These are phyloP conservation scores for Malurus alboscapulatus DNA, from an alignment of 2,113 vertebrate genomes.

Conservation along the genomic window DNA sequence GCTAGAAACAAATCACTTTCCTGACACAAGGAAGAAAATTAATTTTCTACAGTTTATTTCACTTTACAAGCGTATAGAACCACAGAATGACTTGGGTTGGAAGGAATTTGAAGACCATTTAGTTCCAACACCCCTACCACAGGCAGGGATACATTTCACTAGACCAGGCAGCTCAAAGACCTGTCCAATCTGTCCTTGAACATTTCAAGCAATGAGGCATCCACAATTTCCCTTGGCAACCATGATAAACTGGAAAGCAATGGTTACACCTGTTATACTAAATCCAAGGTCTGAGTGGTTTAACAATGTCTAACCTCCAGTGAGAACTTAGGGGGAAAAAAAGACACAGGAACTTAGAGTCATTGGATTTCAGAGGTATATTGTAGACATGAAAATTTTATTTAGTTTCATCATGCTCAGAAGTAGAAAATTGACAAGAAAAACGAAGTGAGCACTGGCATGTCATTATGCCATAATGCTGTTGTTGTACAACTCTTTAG, in stretches of 20 bases:
- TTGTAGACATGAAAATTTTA: neutral
- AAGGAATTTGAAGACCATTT: neutral
- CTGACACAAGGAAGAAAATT: neutral
- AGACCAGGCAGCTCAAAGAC: neutral
- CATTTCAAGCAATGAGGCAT: neutral
- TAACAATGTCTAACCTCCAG: neutral
- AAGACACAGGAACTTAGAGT: neutral
- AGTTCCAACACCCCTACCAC: neutral
- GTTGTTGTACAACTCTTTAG: neutral
- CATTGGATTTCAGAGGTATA: neutral
- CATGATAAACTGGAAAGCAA: neutral
- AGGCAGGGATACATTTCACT: neutral
- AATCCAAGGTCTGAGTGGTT: neutral
- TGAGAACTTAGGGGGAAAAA: neutral
- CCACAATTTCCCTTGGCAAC: neutral
- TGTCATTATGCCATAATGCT: neutral
- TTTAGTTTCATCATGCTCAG: neutral
- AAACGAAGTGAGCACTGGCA: neutral
- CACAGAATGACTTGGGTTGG: neutral
- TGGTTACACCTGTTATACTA: neutral
- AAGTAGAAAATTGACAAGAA: neutral
- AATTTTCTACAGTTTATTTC: neutral
- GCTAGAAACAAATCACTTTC: neutral
- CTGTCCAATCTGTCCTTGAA: accelerated
- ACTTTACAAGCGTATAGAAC: neutral